phyloP scores from a whole-genome alignment of 2,113 vertebrate genomes.

The Corapipo altera region DNA sequence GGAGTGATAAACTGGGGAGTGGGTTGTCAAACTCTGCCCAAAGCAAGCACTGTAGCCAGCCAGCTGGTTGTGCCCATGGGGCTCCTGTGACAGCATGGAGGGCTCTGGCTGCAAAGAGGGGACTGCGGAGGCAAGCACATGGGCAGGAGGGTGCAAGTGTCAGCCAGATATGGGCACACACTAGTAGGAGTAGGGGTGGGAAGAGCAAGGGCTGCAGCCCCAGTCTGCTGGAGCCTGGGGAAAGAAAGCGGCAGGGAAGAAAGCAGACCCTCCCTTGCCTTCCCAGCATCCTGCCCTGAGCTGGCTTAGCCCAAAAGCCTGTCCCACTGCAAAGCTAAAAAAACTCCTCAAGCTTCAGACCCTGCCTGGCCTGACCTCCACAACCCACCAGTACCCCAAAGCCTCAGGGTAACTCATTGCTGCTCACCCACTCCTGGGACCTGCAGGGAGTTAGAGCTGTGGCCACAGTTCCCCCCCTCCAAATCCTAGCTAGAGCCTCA shows the following conservation, averaged over 20 bases:
- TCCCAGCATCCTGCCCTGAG: neutral
- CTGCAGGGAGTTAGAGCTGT: neutral
- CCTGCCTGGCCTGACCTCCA: neutral
- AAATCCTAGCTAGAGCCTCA: neutral
- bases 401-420: conserved; percentile 47
- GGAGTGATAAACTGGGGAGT: neutral
- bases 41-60: neutral
- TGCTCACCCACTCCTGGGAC: neutral
- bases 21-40: neutral
- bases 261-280: neutral
- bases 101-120: neutral
- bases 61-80: rapidly evolving
- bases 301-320: neutral
- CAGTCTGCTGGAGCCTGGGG: neutral
- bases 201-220: neutral
- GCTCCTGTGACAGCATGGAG: neutral
- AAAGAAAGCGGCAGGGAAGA: neutral
- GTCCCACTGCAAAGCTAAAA: neutral
- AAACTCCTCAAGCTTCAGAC: neutral
- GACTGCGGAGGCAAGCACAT: rapidly evolving
- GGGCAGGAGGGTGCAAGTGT: neutral
- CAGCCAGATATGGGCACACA: neutral
- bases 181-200: neutral
- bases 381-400: neutral
- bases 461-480: neutral